phyloP scores from a whole-genome alignment of 2,113 vertebrate genomes.

The Gopherus flavomarginatus region DNA sequence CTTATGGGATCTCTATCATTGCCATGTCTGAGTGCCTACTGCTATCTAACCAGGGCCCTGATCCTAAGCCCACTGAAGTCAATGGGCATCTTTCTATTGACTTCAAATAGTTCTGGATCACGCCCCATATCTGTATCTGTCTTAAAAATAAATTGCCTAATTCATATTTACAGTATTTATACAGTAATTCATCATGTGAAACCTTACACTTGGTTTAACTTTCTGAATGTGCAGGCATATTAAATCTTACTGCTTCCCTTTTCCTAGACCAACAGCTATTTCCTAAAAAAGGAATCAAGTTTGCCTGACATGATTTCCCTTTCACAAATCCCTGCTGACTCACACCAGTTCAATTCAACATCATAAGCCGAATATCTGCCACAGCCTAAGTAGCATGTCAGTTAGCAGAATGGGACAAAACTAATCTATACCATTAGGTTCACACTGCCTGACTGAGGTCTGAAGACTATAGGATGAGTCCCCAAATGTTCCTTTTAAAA shows the following conservation, averaged over 20 bases:
- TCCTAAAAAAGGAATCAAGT: not conserved
- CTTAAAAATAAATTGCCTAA: not conserved
- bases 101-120: not conserved
- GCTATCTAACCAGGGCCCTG: not conserved
- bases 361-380: accelerated
- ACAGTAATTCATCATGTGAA: not conserved
- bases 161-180: not conserved
- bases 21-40: accelerated
- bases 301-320: not conserved
- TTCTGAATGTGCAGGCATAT: not conserved
- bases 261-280: not conserved
- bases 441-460: not conserved
- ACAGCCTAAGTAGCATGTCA: not conserved
- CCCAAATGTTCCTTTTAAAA: not conserved
- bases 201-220: not conserved
- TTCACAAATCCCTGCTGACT: not conserved
- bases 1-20: not conserved
- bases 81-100: not conserved
- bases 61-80: not conserved
- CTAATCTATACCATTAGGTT: not conserved
- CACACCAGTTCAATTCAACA: slow-evolving; percentile 6
- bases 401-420: not conserved
- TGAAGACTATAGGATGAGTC: not conserved
- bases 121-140: accelerated
- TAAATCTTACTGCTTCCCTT: not conserved